Conservation (phyloP, 1,140 invertebrate species). For the Belonocnema kinseyi region DNA sequence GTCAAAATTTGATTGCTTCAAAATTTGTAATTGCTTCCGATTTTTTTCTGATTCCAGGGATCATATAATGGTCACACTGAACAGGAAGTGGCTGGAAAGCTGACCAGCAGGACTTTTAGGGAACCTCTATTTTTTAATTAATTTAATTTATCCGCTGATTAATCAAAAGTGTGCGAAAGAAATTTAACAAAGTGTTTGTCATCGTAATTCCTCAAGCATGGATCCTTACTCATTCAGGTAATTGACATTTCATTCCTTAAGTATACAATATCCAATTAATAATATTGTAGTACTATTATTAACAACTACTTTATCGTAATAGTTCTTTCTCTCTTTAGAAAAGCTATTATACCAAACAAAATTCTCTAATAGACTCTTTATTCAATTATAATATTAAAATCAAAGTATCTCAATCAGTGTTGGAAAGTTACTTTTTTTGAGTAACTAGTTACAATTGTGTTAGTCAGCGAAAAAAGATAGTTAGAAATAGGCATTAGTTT, state of each 20-base stretch:
- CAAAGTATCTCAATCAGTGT: too few species aligned
- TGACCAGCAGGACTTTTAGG: conserved; percentile 40
- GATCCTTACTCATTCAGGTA: conserved; percentile 63
- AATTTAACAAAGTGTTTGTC: conserved; percentile 20
- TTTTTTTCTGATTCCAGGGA: conserved; percentile 45
- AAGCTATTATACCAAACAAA: too few species aligned
- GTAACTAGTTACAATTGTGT: too few species aligned
- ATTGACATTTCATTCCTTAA: not conserved
- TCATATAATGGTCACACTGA: conserved; percentile 43
- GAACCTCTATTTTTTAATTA: conserved; percentile 38
- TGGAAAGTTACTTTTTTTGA: too few species aligned
- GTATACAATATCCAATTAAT: not conserved
- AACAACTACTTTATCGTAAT: too few species aligned
- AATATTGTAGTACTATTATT: too few species aligned
- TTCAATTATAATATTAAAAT: too few species aligned
- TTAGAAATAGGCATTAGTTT: too few species aligned
- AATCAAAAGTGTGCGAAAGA: not conserved
- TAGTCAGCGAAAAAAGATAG: too few species aligned
- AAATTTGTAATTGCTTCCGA: not conserved
- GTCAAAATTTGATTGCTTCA: not conserved
- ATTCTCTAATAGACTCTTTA: too few species aligned
- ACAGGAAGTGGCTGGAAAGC: conserved; percentile 36
- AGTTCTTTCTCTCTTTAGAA: too few species aligned
- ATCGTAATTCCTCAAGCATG: conserved; percentile 44
- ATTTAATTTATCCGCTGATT: conserved; percentile 26